These are phyloP conservation scores for Formica selysi DNA, from an alignment of 1,140 invertebrate species.

Conservation along the genomic window DNA sequence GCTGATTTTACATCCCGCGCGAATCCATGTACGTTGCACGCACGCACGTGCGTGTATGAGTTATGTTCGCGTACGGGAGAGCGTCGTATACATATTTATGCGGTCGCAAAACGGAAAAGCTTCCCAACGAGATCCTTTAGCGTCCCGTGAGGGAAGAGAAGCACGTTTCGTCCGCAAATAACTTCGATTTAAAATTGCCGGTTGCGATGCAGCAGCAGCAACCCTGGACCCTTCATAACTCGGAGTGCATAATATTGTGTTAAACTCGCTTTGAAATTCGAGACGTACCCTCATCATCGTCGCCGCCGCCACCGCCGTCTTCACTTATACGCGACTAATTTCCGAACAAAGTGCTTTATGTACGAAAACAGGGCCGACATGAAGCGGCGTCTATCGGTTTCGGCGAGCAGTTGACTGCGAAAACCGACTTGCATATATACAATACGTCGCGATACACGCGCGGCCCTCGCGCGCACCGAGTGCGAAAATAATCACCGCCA, in stretches of 20 bases:
- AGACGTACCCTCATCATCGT: constrained; percentile 17
- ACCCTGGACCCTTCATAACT: not conserved
- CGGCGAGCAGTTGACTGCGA: constrained; percentile 46
- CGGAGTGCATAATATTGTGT: constrained; percentile 31
- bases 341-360: constrained; percentile 57
- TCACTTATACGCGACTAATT: constrained; percentile 64
- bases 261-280: constrained; percentile 66
- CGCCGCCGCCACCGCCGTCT: not conserved
- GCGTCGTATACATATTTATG: not conserved
- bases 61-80: not conserved
- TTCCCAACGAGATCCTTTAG: not conserved
- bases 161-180: constrained; percentile 24
- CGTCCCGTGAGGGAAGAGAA: not conserved
- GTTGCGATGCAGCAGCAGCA: not conserved
- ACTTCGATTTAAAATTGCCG: constrained; percentile 33
- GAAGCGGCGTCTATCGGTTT: constrained; percentile 57
- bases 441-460: constrained; percentile 50
- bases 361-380: constrained; percentile 26
- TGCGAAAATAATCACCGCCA: constrained; percentile 46
- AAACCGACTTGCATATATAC: constrained; percentile 51
- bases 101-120: not conserved
- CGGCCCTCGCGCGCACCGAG: constrained; percentile 28
- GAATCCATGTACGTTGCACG: not conserved
- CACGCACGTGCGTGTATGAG: no score
- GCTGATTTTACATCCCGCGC: constrained; percentile 6